phyloP scores from a whole-genome alignment of 2,113 vertebrate species.

The Platysternon megacephalum region DNA sequence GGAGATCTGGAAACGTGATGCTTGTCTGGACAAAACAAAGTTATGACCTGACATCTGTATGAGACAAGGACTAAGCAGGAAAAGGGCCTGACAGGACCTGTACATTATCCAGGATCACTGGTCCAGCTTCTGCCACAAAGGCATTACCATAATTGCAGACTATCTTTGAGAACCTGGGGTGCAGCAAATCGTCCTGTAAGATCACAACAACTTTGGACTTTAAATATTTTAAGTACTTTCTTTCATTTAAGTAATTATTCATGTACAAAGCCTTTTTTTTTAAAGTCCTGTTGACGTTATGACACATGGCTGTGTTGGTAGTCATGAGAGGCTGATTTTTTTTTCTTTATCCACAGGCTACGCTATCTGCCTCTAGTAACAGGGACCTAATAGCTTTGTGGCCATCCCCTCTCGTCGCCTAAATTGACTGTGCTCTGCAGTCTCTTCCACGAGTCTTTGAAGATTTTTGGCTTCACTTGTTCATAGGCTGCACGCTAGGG shows the following conservation, averaged over 20 bases:
- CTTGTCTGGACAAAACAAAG: background rate
- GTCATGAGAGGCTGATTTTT: background rate
- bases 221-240: background rate
- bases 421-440: background rate
- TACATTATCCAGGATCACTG: fast-evolving
- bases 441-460: conserved; percentile 39
- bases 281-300: background rate
- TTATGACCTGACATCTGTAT: fast-evolving
- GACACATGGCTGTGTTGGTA: background rate
- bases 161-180: background rate
- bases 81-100: background rate
- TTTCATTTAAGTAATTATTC: background rate
- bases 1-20: fast-evolving
- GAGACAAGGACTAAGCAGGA: fast-evolving
- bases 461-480: conserved; percentile 47
- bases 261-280: background rate
- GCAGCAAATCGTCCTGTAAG: background rate
- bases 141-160: background rate
- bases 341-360: background rate
- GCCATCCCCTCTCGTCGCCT: background rate
- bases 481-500: conserved; percentile 64
- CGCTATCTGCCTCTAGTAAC: background rate
- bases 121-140: background rate
- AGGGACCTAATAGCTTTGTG: background rate
- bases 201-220: background rate